Base-by-base conservation (phyloP, 2,888 invertebrate species). In the Scaptomyza polygonia region DNA sequence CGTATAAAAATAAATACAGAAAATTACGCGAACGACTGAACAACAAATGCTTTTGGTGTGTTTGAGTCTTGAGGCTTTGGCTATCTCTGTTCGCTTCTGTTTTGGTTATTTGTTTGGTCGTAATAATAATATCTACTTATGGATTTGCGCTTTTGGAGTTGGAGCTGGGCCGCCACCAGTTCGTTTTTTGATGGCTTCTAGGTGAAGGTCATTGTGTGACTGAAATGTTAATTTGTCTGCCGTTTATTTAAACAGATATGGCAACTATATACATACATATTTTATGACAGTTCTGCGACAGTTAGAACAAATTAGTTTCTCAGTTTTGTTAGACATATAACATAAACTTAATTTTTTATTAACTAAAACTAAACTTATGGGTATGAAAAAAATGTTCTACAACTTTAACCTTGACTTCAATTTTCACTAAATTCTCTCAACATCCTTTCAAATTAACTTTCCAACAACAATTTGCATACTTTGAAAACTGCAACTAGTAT, bases 171-270 rank as follows among this genome's bases (percentile, higher is more conserved):
- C 72, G 78, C 77, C 72, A 58, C 69, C 67, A 67, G 63, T 78
- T 67, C 68, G 86, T 61, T 21, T 76, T 76, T 85, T 81, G 86
- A 81, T 82, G 81, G 83, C 86, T 82, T 86, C 86, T 83, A 83
- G 82, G 82, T 83, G 82, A 83, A 83, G 82, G 82, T 86, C 86
- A 86, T 65, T 72, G 59, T 83, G 83, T 83, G 86, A 74, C 86
- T 85, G 72, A 81, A 81, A 85, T 81, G 71, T 72, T 85, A 85
- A 81, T 71, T 82, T 78, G 62, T 67, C 65, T 55, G 71, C 48
- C 32, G 36, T 61, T 56, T 69, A 66, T 52, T 56, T 45, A 29
- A 39, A 47, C 68, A 63, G 14, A 62, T 27, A 48, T 32, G 56
- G 48, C 27, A 32, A 4, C 25, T 25, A 5, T 5, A 25, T 25